phyloP scores from a whole-genome alignment of 2,888 invertebrate species.

The Nymphalis c-album region DNA sequence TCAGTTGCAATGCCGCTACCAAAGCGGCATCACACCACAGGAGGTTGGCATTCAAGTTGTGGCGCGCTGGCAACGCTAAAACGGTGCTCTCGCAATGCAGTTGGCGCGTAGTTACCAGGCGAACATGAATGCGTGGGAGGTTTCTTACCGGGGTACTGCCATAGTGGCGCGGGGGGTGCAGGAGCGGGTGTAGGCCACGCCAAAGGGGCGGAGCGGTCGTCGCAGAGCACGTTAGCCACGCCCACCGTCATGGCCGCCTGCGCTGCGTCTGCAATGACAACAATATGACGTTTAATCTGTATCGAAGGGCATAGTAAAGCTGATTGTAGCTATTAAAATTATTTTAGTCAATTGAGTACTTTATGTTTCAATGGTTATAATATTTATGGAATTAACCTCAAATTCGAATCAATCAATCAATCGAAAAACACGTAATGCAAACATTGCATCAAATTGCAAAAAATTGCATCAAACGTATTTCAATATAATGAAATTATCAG shows the following conservation, averaged over 20 bases:
- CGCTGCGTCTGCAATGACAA: constrained; percentile 81
- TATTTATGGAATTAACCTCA: too few relatives aligned
- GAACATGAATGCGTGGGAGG: constrained; percentile 72
- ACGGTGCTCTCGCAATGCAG: constrained; percentile 75
- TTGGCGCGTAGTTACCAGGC: constrained; percentile 81
- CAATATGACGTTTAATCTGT: constrained; percentile 58
- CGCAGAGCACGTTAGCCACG: constrained; percentile 84
- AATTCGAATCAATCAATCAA: too few relatives aligned
- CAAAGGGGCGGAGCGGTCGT: constrained; percentile 82
- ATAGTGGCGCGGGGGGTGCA: constrained; percentile 86
- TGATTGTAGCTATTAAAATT: constrained; percentile 18
- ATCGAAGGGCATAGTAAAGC: constrained; percentile 47
- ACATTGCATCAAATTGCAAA: too few relatives aligned
- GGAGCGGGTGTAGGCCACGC: constrained; percentile 81
- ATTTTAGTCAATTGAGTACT: neutral
- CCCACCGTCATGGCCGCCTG: constrained; percentile 86
- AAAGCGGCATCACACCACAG: constrained; percentile 68
- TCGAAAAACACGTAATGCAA: too few relatives aligned
- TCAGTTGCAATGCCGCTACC: constrained; percentile 74
- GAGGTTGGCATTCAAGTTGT: constrained; percentile 53
- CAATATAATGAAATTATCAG: too few relatives aligned
- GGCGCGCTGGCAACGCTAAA: constrained; percentile 51
- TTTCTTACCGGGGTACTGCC: constrained; percentile 88
- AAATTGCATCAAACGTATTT: too few relatives aligned
- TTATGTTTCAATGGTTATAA: neutral